Percentiles rank a stretch among this genome's conserved stretches.
Conservation (phyloP, 2,797 vertebrate genomes). For the Manis javanica region DNA sequence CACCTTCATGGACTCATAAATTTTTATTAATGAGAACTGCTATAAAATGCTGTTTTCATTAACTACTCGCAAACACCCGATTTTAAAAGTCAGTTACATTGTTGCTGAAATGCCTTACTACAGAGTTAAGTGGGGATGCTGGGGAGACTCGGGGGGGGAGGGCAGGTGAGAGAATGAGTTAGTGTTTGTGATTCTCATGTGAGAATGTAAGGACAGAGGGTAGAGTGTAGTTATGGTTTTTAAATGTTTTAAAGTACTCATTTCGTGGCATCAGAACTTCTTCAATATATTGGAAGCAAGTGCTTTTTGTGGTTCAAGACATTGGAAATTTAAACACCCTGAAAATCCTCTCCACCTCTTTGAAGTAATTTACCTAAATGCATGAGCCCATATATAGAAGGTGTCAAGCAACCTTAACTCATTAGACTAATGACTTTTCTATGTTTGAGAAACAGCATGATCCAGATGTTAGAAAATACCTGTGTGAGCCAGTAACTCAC, state of each 20-base stretch:
- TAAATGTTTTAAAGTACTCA: background rate
- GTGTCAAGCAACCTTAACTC: conserved; percentile 58
- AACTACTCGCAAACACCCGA: conserved; percentile 28
- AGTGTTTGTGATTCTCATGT: background rate
- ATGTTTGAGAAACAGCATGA: conserved; percentile 56
- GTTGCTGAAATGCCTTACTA: background rate
- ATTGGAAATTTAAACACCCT: background rate
- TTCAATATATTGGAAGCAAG: background rate
- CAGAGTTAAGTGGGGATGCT: background rate
- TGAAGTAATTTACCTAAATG: conserved; percentile 59
- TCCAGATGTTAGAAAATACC: conserved; percentile 69
- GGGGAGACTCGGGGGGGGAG: no score
- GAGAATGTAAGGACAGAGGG: background rate
- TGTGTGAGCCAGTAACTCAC: conserved; percentile 18
- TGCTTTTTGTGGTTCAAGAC: background rate
- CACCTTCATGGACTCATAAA: conserved; percentile 56
- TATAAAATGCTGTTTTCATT: conserved; percentile 59
- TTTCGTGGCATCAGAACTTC: background rate
- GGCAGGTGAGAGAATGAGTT: background rate
- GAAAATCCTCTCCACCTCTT: conserved; percentile 8
- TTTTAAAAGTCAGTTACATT: conserved; percentile 34
- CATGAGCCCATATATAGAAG: background rate
- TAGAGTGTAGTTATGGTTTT: background rate
- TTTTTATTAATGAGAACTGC: conserved; percentile 62
- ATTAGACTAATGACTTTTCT: conserved; percentile 73